These are phyloP conservation scores for Darwinula stevensoni DNA, from an alignment of 2,888 invertebrate species.

Conservation along the genomic window DNA sequence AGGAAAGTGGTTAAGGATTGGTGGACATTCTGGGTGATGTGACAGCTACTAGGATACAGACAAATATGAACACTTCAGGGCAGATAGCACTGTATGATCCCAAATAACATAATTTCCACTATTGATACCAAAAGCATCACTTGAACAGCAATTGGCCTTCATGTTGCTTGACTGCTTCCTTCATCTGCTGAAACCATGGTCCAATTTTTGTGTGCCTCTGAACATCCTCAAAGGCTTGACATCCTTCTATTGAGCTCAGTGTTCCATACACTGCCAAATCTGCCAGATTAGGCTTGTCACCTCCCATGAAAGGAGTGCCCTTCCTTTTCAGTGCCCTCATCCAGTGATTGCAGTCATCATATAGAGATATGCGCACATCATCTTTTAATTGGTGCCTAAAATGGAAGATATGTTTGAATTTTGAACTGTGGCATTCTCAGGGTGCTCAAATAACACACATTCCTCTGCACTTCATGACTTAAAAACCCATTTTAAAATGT, in stretches of 20 bases:
- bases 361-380: slow-evolving; percentile 63
- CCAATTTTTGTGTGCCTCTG: slow-evolving; percentile 38
- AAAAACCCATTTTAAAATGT: too few species aligned
- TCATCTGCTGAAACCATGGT: slow-evolving; percentile 45
- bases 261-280: slow-evolving; percentile 77
- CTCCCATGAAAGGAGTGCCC: slow-evolving; percentile 53
- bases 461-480: too few species aligned
- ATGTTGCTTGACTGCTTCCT: slow-evolving; percentile 26
- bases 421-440: too few species aligned
- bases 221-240: slow-evolving; percentile 55
- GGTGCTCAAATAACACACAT: too few species aligned
- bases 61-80: too few species aligned
- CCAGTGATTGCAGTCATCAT: slow-evolving; percentile 63
- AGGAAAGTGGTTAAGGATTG: too few species aligned
- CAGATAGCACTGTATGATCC: too few species aligned
- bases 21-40: too few species aligned
- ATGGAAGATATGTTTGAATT: slow-evolving; percentile 3
- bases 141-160: too few species aligned
- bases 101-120: too few species aligned
- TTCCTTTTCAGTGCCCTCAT: slow-evolving; percentile 32
- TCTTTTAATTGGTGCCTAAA: slow-evolving; percentile 45
- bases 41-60: too few species aligned
- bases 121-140: too few species aligned
- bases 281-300: slow-evolving; percentile 52
- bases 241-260: slow-evolving; percentile 73